phyloP scores from a whole-genome alignment of 2,113 vertebrate species.

The cattle (Bos taurus) region DNA sequence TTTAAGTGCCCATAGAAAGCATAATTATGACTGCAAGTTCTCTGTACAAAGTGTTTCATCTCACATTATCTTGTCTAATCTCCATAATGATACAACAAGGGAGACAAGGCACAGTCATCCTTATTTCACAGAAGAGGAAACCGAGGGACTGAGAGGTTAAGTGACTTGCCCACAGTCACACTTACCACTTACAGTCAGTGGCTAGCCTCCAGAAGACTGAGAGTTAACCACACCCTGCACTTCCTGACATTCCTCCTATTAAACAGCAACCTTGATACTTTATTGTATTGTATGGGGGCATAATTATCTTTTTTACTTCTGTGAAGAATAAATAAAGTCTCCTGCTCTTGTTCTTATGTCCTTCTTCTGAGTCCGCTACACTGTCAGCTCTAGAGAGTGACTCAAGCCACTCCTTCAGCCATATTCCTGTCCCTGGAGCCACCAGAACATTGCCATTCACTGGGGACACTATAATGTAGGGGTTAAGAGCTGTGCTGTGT shows the following conservation, averaged over 20 bases:
- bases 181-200: neutral
- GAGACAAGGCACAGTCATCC: neutral
- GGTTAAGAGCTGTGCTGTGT: neutral
- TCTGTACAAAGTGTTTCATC: slow-evolving; percentile 1
- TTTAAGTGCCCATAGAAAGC: slow-evolving; percentile 40
- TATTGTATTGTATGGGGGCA: neutral
- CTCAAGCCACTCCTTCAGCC: neutral
- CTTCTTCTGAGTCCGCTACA: neutral
- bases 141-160: neutral
- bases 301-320: neutral
- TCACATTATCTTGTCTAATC: slow-evolving; percentile 42
- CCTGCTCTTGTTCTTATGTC: neutral
- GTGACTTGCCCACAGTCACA: neutral
- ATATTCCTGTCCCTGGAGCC: neutral
- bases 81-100: neutral
- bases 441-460: neutral
- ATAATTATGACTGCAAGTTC: slow-evolving; percentile 16
- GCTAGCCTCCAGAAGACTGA: neutral
- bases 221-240: neutral
- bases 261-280: neutral
- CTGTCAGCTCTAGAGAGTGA: neutral
- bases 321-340: neutral
- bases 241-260: neutral
- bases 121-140: slow-evolving; percentile 30
- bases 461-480: neutral